These are phyloP conservation scores for Dolichopus griseipennis DNA, from an alignment of 2,888 invertebrate species.

Conservation along the genomic window DNA sequence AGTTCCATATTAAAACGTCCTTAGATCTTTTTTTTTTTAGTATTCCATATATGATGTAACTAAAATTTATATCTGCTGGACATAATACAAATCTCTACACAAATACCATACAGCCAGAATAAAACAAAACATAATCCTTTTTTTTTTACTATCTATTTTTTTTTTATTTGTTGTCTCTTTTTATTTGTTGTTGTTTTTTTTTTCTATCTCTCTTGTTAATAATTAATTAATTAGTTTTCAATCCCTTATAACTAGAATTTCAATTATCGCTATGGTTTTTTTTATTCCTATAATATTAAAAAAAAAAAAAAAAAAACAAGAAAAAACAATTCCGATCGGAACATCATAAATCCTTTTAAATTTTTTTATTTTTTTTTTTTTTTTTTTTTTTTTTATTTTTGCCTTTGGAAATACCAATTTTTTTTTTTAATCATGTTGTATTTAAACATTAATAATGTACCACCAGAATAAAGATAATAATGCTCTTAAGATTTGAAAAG, in stretches of 20 bases:
- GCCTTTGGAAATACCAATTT: background rate
- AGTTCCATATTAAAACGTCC: background rate
- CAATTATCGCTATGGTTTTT: background rate
- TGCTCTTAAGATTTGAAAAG: background rate
- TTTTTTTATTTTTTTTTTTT: background rate
- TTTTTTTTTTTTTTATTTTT: background rate
- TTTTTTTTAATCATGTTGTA: background rate
- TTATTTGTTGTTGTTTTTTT: no score
- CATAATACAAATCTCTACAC: no score
- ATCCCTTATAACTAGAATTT: background rate
- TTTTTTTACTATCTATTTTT: no score
- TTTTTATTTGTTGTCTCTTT: no score
- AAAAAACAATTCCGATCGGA: background rate
- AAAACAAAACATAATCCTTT: background rate
- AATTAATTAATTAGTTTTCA: slow-evolving; percentile 3
- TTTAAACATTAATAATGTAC: background rate
- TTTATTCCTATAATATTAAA: no score
- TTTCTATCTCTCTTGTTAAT: background rate
- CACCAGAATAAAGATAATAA: background rate
- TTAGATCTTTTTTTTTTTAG: no score
- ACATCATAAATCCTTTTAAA: background rate
- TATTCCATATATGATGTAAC: no score
- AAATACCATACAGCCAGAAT: background rate
- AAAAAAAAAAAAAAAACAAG: no score
- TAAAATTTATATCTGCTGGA: no score